Conservation (phyloP, 1,140 invertebrate species). For the Sipha flava region DNA sequence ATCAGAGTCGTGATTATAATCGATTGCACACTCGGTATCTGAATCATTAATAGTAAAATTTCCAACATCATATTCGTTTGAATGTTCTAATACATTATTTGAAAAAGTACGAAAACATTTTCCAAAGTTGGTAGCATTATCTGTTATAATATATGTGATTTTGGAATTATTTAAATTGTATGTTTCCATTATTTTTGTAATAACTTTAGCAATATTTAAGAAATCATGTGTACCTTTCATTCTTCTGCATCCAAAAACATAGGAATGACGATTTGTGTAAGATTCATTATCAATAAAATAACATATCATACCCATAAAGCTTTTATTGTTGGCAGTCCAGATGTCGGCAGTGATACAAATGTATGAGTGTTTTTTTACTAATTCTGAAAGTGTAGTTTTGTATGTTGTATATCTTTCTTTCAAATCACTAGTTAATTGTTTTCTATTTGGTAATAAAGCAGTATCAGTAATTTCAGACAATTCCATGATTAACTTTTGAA, state of each 20-base stretch:
- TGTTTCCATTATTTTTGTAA: not conserved
- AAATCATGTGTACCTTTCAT: not conserved
- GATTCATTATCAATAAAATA: not conserved
- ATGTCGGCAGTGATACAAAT: not conserved
- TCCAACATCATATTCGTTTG: not conserved
- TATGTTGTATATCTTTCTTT: not conserved
- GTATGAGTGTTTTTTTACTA: not conserved
- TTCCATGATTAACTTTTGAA: not conserved
- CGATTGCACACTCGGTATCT: too few relatives aligned
- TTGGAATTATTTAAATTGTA: not conserved
- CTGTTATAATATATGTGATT: not conserved
- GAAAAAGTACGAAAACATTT: not conserved
- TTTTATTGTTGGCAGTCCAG: not conserved
- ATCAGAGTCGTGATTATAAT: not conserved
- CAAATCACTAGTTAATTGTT: not conserved
- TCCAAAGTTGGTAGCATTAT: not conserved
- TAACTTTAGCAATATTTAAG: not conserved
- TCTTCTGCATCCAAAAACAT: not conserved
- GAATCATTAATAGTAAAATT: not conserved
- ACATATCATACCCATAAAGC: not conserved
- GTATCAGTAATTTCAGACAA: not conserved
- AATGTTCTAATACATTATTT: not conserved
- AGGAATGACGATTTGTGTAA: not conserved
- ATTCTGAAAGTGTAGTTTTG: not conserved
- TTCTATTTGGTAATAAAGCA: not conserved